Evolutionary conservation across 23 tunicate species (phyloP), one percentile per base, ranked within the genome.

Genomic region (Ciona savignyi): DNA sequence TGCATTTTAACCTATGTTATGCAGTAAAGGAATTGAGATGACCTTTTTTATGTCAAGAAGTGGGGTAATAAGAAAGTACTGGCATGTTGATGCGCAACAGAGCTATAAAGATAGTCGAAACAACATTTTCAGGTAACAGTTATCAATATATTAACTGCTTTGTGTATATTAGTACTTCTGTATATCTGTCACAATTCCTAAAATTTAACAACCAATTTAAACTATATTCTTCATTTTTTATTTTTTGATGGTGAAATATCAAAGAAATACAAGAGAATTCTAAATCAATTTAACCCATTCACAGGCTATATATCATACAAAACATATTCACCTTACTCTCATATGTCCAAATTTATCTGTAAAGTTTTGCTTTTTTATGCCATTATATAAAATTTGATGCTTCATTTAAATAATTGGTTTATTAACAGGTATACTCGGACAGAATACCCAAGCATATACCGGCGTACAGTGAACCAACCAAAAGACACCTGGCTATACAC

Each of bases 381-480:
- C n/a, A n/a, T n/a, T 42, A 42, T 42, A 6, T 42, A 42, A 6
- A 42, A 6, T 42, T 15, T 42, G 56, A 9, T 42, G 56, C 56
- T 42, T 42, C 9, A 42, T 6, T 15, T 42, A 15, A n/a, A n/a
- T 42, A 42, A 42, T 42, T 42, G 9, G 56, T 6, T 42, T 9
- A 6, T 42, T 42, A 42, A 42, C 56, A 42, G 56, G 15, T 42
- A 6, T 42, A 15, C 9, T 42, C 9, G 15, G 15, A 6, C 15
- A 15, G 78, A 49, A 11, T 86, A 72, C 65, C 93, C 93, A 3
- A 62, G 60, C 25, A 81, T 86, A 60, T 86, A 86, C 67, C 77
- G 81, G 3, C 93, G 93, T 30, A 60, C 93, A 2, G 93, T 65
- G 0, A 71, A 72, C 51, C 75, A 74, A 51, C 77, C 85, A 1